These are phyloP conservation scores for Philantomba maxwellii DNA, from an alignment of 2,113 vertebrate genomes.

Conservation along the genomic window DNA sequence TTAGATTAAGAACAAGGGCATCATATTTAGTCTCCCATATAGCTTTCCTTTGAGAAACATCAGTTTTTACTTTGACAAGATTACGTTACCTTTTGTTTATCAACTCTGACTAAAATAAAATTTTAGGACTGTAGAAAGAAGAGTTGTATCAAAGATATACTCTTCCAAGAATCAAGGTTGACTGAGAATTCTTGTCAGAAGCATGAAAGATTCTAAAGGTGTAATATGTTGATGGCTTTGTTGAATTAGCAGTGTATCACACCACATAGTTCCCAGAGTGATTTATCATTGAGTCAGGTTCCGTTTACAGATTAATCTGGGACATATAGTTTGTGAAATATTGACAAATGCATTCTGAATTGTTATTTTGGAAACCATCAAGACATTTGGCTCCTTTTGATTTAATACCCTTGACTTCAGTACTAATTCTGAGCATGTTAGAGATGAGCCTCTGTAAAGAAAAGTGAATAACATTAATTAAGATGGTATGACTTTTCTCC, in stretches of 20 bases:
- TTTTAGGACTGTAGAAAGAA: background rate
- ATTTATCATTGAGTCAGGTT: background rate
- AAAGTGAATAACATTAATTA: constrained; percentile 17
- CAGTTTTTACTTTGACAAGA: background rate
- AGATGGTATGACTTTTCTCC: background rate
- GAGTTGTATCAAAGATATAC: background rate
- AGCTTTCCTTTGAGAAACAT: background rate
- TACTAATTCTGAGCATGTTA: background rate
- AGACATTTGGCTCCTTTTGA: background rate
- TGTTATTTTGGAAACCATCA: constrained; percentile 2
- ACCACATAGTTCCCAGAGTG: background rate
- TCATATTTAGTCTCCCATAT: background rate
- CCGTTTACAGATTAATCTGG: background rate
- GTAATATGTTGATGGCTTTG: background rate
- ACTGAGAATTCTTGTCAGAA: constrained; percentile 24
- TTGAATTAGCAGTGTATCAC: background rate
- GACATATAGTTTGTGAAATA: constrained; percentile 17
- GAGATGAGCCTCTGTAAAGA: background rate
- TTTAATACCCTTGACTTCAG: constrained; percentile 4
- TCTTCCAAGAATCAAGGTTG: background rate
- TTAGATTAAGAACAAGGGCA: background rate
- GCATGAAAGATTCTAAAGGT: background rate
- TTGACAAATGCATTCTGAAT: constrained; percentile 23
- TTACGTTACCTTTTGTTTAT: background rate
- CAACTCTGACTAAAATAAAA: background rate